phyloP scores from a whole-genome alignment of 1,140 invertebrate genomes.

The Drosophila pruinosa region DNA sequence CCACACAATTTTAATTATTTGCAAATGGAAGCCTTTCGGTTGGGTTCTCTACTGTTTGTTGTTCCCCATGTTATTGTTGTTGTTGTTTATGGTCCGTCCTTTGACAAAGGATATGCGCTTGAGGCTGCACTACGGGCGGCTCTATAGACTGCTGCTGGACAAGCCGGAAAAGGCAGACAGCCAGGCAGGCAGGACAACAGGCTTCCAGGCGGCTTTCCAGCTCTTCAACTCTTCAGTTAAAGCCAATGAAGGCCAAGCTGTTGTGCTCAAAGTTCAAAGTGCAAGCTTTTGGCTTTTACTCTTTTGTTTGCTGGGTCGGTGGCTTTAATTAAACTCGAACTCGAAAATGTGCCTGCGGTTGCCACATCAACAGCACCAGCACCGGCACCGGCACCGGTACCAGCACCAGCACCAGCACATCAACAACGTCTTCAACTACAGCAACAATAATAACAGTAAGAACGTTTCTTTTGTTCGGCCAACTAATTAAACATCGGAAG shows the following conservation, averaged over 20 bases:
- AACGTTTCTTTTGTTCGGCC: slow-evolving; percentile 55
- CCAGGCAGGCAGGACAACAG: not conserved
- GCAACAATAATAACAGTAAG: slow-evolving; percentile 10
- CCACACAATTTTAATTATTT: slow-evolving; percentile 73
- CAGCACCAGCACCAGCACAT: slow-evolving; percentile 41
- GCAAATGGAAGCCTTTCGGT: slow-evolving; percentile 46
- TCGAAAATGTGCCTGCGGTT: slow-evolving; percentile 27
- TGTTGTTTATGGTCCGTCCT: slow-evolving; percentile 43
- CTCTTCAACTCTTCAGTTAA: not conserved
- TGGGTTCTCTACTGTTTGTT: slow-evolving; percentile 1
- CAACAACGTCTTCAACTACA: not conserved
- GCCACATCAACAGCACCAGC: slow-evolving; percentile 8
- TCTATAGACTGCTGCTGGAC: not conserved
- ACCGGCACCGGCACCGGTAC: slow-evolving; percentile 31
- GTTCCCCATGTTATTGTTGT: slow-evolving; percentile 23
- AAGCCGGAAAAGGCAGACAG: not conserved
- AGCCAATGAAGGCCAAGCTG: slow-evolving; percentile 24
- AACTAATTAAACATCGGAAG: slow-evolving; percentile 73
- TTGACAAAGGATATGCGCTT: slow-evolving; percentile 36
- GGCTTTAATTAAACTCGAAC: slow-evolving; percentile 69
- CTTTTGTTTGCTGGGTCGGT: slow-evolving; percentile 55
- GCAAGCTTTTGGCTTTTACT: slow-evolving; percentile 18
- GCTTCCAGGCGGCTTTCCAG: not conserved
- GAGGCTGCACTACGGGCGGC: slow-evolving; percentile 5
- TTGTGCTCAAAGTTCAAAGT: slow-evolving; percentile 44